phyloP scores from a whole-genome alignment of 2,888 invertebrate genomes.

The Melanchra persicariae region DNA sequence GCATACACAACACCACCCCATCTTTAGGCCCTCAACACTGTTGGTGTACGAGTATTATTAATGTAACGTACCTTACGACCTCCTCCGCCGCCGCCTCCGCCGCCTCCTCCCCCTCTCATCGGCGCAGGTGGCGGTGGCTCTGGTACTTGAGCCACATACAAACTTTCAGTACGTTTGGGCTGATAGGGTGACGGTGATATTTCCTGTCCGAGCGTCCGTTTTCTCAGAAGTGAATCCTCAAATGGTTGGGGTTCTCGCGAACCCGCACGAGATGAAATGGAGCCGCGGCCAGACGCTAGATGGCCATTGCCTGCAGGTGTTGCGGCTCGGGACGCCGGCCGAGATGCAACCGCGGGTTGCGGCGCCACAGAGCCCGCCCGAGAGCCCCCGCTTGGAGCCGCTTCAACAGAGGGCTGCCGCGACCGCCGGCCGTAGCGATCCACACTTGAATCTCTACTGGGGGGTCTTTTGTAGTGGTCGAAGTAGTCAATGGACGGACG shows the following conservation, averaged over 20 bases:
- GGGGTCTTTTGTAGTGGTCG: slow-evolving; percentile 98
- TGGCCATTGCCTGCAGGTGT: slow-evolving; percentile 92
- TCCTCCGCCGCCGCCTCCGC: slow-evolving; percentile 76
- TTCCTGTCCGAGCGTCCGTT: slow-evolving; percentile 96
- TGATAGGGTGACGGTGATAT: slow-evolving; percentile 96
- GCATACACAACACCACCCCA: no score
- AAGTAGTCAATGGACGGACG: slow-evolving; percentile 96
- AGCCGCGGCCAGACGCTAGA: slow-evolving; percentile 91
- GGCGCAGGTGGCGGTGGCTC: slow-evolving; percentile 86
- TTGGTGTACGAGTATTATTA: no score
- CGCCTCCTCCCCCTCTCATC: slow-evolving; percentile 81
- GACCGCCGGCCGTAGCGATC: slow-evolving; percentile 95
- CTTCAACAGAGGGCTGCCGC: slow-evolving; percentile 95
- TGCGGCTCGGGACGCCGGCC: slow-evolving; percentile 88
- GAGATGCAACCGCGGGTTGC: slow-evolving; percentile 93
- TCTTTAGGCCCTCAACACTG: neutral
- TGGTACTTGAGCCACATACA: slow-evolving; percentile 92
- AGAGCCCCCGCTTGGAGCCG: slow-evolving; percentile 90
- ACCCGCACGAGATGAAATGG: slow-evolving; percentile 88
- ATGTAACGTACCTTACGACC: slow-evolving; percentile 84
- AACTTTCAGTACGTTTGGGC: slow-evolving; percentile 97
- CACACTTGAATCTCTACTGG: slow-evolving; percentile 96
- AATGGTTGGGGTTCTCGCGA: slow-evolving; percentile 92
- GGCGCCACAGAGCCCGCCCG: slow-evolving; percentile 94
- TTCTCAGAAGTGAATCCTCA: slow-evolving; percentile 95